Percentiles rank a stretch among this genome's conserved stretches.
Evolutionary conservation across 2,888 invertebrate species (phyloP).

Genomic region (Agriopis marginaria): DNA sequence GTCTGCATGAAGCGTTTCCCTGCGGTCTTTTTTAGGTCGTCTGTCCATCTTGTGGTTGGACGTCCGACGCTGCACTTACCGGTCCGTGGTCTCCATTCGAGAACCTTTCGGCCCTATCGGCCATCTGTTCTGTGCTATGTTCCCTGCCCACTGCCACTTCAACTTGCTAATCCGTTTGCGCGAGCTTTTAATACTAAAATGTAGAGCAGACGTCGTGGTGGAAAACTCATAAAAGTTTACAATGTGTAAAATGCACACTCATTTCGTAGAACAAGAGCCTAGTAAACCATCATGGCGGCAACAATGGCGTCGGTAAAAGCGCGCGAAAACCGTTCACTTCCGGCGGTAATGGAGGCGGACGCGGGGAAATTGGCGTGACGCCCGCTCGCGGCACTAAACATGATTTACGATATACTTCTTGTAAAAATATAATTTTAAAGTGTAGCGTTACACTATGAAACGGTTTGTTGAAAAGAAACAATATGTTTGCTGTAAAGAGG

Average conservation of each 20-base stretch:
- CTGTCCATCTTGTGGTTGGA: too few relatives aligned
- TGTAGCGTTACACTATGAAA: slow-evolving; percentile 39
- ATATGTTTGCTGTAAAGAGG: not conserved
- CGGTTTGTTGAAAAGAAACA: slow-evolving; percentile 6
- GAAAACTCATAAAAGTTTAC: slow-evolving; percentile 24
- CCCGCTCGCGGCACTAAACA: slow-evolving; percentile 51
- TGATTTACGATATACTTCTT: slow-evolving; percentile 62
- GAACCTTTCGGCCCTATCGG: too few relatives aligned
- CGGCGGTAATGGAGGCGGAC: slow-evolving; percentile 76
- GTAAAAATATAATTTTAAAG: slow-evolving; percentile 55
- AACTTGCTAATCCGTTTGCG: too few relatives aligned
- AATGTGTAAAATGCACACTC: slow-evolving; percentile 17
- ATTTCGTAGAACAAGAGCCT: slow-evolving; percentile 20
- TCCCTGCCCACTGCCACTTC: too few relatives aligned
- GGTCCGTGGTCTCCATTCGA: too few relatives aligned
- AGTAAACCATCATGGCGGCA: slow-evolving; percentile 38
- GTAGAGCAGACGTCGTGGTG: not conserved
- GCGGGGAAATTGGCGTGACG: slow-evolving; percentile 68
- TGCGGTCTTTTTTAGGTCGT: too few relatives aligned
- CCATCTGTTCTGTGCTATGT: too few relatives aligned
- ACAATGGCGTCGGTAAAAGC: slow-evolving; percentile 63
- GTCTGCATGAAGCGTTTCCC: too few relatives aligned
- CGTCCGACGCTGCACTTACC: too few relatives aligned
- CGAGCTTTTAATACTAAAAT: not conserved
- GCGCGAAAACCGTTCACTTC: slow-evolving; percentile 77